Percentiles rank a stretch among this genome's conserved stretches.
Conservation (phyloP, 2,888 invertebrate genomes). For the Metopia argyrocephala region DNA sequence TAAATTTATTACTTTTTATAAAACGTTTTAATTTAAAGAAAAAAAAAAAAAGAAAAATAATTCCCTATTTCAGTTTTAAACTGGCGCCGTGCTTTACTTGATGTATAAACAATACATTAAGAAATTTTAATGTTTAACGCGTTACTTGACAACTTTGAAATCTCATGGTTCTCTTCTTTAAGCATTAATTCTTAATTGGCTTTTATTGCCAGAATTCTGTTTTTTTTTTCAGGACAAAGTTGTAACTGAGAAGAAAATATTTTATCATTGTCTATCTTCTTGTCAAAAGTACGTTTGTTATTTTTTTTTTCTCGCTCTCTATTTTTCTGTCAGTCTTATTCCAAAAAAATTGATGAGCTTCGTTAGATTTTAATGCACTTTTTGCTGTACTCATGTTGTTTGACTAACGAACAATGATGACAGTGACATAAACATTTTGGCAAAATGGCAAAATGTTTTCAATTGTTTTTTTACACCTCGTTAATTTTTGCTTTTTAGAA, state of each 20-base stretch:
- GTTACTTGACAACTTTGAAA: not conserved
- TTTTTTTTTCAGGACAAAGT: too few species aligned
- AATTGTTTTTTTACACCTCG: constrained; percentile 42
- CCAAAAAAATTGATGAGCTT: constrained; percentile 48
- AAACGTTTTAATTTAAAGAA: too few species aligned
- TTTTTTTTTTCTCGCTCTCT: not conserved
- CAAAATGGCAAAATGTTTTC: constrained; percentile 39
- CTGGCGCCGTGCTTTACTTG: not conserved
- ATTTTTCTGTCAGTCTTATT: too few species aligned
- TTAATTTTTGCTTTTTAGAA: constrained; percentile 3
- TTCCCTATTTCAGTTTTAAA: not conserved
- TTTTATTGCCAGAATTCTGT: too few species aligned
- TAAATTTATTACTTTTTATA: not conserved
- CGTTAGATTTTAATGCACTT: not conserved
- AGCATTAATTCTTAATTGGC: too few species aligned
- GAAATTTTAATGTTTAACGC: not conserved
- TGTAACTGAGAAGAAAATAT: too few species aligned
- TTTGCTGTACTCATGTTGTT: not conserved
- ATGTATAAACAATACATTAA: not conserved
- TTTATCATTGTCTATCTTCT: too few species aligned
- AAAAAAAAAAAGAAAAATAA: too few species aligned
- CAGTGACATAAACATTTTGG: too few species aligned
- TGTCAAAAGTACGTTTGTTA: not conserved
- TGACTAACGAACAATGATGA: too few species aligned
- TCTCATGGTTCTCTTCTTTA: not conserved